Evolutionary conservation across 2,888 invertebrate genomes (phyloP), one percentile per base, ranked within the genome.

Genomic region (Empis stercorea): DNA sequence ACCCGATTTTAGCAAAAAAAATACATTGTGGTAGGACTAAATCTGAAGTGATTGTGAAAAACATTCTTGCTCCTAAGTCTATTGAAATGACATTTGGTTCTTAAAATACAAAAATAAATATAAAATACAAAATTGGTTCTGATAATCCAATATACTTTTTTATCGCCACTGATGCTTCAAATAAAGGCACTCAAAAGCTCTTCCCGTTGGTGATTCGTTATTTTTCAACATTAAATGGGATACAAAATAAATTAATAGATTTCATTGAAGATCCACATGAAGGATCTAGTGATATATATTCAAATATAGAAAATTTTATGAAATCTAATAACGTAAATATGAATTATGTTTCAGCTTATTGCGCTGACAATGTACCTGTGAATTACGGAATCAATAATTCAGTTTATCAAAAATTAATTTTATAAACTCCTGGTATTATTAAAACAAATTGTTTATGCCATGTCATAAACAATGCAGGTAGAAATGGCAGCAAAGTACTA

Each of bases 311-410:
- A 42, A 46, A 37, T 10, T 42, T 30, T 36, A 37, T 46, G 27
- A 16, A 36, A 27, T 4, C 13, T 15, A 23, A 23, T 27, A 41
- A 41, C 11, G 16, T 41, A 11, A 41, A 34, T 37, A 42, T 46
- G 16, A 16, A 32, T 13, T n/a, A 36, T 16, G 36, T 46, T n/a
- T 42, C 46, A 23, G 17, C 34, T 27, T 42, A 39, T 14, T 32
- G 39, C 11, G 45, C 45, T 20, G 45, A 45, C 14, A 45, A 45
- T 20, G 40, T 39, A 14, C 23, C 41, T 34, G 46, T 37, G n/a
- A 46, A 46, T 36, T 45, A 42, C 42, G 46, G 46, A 17, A 30
- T 30, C n/a, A 15, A 42, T 17, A 41, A 46, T 27, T 42, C 42
- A 30, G 27, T 46, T 30, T 46, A 36, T 20, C 34, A 23, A 15